phyloP scores from a whole-genome alignment of 2,888 invertebrate species.

The Calameuta filiformis region DNA sequence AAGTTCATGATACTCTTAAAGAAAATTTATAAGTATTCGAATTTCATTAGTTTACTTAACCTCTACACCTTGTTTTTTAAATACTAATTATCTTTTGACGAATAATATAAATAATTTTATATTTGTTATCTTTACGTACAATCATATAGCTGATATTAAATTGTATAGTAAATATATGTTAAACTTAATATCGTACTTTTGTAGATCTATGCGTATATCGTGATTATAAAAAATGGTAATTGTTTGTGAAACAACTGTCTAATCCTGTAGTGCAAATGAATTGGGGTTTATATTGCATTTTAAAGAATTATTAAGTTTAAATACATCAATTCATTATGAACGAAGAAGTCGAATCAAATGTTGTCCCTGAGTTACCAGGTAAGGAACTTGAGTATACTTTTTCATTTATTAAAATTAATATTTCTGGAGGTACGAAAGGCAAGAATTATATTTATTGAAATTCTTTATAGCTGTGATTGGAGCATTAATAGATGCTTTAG shows the following conservation, averaged over 20 bases:
- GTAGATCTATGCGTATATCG: background rate
- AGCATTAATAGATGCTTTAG: slow-evolving; percentile 51
- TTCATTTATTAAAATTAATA: background rate
- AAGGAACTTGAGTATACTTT: background rate
- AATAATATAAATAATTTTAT: background rate
- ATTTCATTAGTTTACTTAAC: background rate
- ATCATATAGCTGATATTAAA: background rate
- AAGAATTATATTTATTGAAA: background rate
- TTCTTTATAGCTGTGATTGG: slow-evolving; percentile 46
- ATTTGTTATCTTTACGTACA: background rate
- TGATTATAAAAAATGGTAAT: background rate
- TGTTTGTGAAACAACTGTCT: background rate
- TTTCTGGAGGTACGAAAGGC: background rate
- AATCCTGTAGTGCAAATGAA: background rate
- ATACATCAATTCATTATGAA: background rate
- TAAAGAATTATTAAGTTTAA: background rate
- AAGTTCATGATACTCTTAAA: background rate
- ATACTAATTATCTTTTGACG: background rate
- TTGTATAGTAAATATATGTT: background rate
- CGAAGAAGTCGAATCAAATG: slow-evolving; percentile 5
- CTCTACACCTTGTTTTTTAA: background rate
- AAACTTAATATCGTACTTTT: background rate
- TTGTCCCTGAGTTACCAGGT: slow-evolving; percentile 16
- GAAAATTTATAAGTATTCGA: background rate
- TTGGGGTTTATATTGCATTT: background rate